Conservation (phyloP, 2,797 vertebrate genomes). For the Carcharodon carcharias region DNA sequence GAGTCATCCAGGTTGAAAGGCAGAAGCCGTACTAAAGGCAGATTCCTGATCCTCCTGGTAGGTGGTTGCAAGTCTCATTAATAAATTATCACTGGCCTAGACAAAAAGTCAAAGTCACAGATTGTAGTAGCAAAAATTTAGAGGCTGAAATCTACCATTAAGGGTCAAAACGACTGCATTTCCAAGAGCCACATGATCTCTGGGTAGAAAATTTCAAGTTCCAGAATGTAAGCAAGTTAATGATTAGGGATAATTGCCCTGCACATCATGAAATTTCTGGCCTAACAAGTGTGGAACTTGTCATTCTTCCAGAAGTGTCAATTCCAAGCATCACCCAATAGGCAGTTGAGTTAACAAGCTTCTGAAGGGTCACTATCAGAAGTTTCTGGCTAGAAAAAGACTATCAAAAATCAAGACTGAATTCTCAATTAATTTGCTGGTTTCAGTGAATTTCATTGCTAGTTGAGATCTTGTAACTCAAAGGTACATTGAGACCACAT, state of each 20-base stretch:
- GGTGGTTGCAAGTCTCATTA: too few species aligned
- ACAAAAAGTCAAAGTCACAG: too few species aligned
- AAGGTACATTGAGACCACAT: too few species aligned
- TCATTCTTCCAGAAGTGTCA: background rate
- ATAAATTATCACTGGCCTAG: too few species aligned
- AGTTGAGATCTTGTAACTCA: too few species aligned
- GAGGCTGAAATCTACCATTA: too few species aligned
- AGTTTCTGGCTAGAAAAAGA: background rate
- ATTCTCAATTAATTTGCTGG: background rate
- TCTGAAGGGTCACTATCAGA: background rate
- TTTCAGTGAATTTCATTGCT: too few species aligned
- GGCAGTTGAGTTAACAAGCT: background rate
- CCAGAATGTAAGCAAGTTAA: background rate
- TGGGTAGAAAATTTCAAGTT: background rate
- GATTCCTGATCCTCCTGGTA: too few species aligned
- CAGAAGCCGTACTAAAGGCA: background rate
- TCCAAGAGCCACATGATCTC: background rate
- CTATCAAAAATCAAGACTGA: background rate
- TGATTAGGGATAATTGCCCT: background rate
- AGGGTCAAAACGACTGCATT: background rate
- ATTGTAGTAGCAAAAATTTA: too few species aligned
- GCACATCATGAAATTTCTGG: background rate
- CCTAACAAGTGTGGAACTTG: background rate
- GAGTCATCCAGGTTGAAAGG: background rate
- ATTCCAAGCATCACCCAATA: background rate